Percentiles rank a stretch among this genome's conserved stretches.
Conservation (phyloP, 2,888 invertebrate species). For the Mallateleia sp. region DNA sequence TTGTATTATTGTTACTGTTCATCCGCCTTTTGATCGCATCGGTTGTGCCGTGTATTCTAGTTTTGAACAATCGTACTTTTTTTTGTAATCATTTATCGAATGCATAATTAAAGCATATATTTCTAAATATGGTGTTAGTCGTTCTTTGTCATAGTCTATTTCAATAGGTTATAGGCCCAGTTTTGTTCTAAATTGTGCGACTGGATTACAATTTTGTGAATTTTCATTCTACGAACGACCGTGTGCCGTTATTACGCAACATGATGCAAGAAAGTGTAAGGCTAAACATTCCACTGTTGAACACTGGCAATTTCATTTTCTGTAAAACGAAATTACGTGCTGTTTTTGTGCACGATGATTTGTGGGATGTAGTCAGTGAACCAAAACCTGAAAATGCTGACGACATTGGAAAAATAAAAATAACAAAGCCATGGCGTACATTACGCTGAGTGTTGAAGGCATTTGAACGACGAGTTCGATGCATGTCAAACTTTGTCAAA, state of each 20-base stretch:
- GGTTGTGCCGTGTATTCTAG: too few relatives aligned
- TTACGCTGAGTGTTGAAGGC: conserved; percentile 72
- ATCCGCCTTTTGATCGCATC: too few relatives aligned
- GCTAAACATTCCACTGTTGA: conserved; percentile 46
- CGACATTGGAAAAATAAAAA: conserved; percentile 70
- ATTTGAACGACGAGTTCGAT: conserved; percentile 57
- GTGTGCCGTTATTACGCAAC: too few relatives aligned
- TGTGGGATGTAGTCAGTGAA: conserved; percentile 72
- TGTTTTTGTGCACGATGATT: conserved; percentile 71
- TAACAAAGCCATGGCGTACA: conserved; percentile 67
- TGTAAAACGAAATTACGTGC: conserved; percentile 78
- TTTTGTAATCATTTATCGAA: too few relatives aligned
- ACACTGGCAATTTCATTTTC: conserved; percentile 71
- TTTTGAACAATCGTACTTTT: too few relatives aligned
- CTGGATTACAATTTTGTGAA: too few relatives aligned
- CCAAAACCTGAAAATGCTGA: conserved; percentile 14
- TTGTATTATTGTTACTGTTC: too few relatives aligned
- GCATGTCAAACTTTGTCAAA: conserved; percentile 61
- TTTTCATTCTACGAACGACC: too few relatives aligned
- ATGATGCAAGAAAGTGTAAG: not conserved
- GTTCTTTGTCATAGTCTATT: too few relatives aligned
- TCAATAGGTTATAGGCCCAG: conserved; percentile 40
- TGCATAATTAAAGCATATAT: too few relatives aligned
- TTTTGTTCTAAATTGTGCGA: too few relatives aligned
- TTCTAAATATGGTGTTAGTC: too few relatives aligned